Evolutionary conservation across 2,888 invertebrate genomes (phyloP).

Genomic region (Colostygia pectinataria): DNA sequence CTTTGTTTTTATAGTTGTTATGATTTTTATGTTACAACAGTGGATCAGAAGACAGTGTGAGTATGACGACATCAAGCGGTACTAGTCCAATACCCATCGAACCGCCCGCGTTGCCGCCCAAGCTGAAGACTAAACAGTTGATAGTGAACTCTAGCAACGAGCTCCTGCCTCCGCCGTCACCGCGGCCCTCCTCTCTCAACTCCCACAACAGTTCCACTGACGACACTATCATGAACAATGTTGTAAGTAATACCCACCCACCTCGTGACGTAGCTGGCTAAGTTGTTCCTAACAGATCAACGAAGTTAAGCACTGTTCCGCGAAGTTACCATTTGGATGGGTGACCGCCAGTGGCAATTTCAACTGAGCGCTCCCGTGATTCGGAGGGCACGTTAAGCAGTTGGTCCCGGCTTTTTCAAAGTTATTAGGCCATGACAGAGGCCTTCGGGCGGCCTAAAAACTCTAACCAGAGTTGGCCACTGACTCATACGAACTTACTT

Average conservation of each 20-base stretch:
- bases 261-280: background rate
- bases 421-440: too few species aligned
- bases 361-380: too few species aligned
- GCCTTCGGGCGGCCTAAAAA: too few species aligned
- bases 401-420: too few species aligned
- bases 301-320: too few species aligned
- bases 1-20: too few species aligned
- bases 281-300: too few species aligned
- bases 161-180: conserved; percentile 70
- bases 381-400: too few species aligned
- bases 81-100: conserved; percentile 77
- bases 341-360: too few species aligned
- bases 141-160: conserved; percentile 72
- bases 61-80: conserved; percentile 68
- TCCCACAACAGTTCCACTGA: conserved; percentile 71
- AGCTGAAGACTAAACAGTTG: conserved; percentile 76
- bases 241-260: conserved; percentile 44
- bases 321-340: too few species aligned
- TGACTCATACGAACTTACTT: too few species aligned
- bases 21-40: conserved; percentile 37
- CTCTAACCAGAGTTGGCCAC: too few species aligned
- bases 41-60: conserved; percentile 75
- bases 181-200: conserved; percentile 72
- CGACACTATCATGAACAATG: conserved; percentile 65
- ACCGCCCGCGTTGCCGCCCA: conserved; percentile 82